Evolutionary conservation across 30 jellyfish, hydroid and myxozoan genomes (phyloP).

Genomic region (Pseudorhiza aurosa): DNA sequence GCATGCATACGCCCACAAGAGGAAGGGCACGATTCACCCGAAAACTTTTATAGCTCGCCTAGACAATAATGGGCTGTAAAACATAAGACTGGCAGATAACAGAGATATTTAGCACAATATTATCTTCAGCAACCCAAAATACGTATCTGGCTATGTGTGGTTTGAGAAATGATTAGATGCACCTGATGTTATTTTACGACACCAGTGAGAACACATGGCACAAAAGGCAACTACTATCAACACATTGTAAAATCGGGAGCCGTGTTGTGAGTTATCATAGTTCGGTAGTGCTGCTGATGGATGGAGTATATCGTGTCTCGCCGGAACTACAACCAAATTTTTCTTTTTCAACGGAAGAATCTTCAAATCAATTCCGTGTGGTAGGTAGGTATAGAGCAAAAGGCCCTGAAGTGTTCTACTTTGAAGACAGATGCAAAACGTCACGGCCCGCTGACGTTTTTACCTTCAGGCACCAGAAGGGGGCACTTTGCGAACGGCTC

Average conservation of each 20-base stretch:
- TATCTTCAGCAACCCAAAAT: slow-evolving; percentile 22
- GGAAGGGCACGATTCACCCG: background rate
- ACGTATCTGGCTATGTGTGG: slow-evolving; percentile 27
- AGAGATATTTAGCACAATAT: slow-evolving; percentile 17
- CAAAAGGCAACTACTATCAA: background rate
- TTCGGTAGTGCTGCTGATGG: background rate
- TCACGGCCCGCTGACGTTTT: too few relatives aligned
- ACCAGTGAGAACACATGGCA: slow-evolving; percentile 29
- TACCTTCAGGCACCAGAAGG: too few relatives aligned
- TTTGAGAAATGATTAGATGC: slow-evolving; percentile 3
- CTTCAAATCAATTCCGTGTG: too few relatives aligned
- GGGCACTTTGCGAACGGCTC: too few relatives aligned
- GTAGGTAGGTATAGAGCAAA: too few relatives aligned
- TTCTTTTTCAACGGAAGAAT: too few relatives aligned
- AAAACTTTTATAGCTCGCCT: background rate
- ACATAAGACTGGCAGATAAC: slow-evolving; percentile 12
- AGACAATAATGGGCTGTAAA: background rate
- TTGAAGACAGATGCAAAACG: too few relatives aligned
- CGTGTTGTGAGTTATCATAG: background rate
- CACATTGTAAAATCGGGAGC: background rate
- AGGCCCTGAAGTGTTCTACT: too few relatives aligned
- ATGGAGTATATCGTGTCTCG: too few relatives aligned
- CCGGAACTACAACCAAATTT: too few relatives aligned
- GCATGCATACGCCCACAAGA: background rate
- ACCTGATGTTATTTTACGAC: slow-evolving; percentile 28